phyloP scores from a whole-genome alignment of 2,113 vertebrate genomes.

The Oreochromis tanganicae region DNA sequence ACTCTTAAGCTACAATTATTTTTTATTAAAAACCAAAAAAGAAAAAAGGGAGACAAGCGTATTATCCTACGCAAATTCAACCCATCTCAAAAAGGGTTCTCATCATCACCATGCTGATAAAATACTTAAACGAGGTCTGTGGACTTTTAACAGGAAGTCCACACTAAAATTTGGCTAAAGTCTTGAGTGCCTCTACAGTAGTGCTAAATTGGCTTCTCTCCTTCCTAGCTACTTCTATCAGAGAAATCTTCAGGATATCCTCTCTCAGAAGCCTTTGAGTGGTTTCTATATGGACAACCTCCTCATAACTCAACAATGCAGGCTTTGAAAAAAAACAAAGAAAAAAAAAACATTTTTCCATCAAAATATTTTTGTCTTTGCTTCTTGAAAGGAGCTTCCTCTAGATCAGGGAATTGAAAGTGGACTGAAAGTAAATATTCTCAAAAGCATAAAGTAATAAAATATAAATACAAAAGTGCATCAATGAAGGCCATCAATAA shows the following conservation, averaged over 20 bases:
- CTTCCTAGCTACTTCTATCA: not conserved
- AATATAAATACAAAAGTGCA: not conserved
- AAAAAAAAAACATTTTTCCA: not conserved
- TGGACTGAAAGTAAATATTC: constrained; percentile 4
- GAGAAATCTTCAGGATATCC: constrained; percentile 29
- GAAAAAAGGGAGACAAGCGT: not conserved
- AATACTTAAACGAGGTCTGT: not conserved
- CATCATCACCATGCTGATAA: not conserved
- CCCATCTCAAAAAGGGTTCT: not conserved
- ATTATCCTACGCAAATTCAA: not conserved
- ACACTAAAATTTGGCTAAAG: not conserved
- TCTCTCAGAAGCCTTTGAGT: not conserved
- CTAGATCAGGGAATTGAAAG: not conserved
- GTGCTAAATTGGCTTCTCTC: not conserved
- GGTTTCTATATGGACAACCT: not conserved
- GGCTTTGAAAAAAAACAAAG: not conserved
- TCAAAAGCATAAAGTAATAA: not conserved
- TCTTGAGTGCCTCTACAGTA: not conserved
- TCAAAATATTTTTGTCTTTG: not conserved
- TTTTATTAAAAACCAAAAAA: not conserved
- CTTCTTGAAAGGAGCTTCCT: not conserved
- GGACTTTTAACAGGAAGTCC: not conserved
- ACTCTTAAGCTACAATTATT: not conserved
- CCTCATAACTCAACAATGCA: not conserved
- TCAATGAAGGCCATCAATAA: not conserved